A percentile compares a stretch with the other conserved stretches of the same genome.
These are phyloP conservation scores for Garrulus glandarius DNA, from an alignment of 2,797 vertebrate species.

Conservation along the genomic window DNA sequence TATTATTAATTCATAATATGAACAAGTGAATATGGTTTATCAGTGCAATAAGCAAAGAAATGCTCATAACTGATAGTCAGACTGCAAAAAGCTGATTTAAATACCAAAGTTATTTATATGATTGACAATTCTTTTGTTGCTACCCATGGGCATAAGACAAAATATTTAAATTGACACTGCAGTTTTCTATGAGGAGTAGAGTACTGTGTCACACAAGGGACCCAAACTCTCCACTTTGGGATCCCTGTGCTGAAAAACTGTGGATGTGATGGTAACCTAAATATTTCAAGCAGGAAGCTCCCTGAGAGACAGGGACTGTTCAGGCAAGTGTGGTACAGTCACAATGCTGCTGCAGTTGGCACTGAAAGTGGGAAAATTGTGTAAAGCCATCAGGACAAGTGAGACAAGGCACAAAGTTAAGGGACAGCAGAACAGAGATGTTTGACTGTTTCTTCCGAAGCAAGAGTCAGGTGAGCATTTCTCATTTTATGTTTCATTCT, in stretches of 20 bases:
- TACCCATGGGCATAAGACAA: neutral
- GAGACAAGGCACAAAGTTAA: neutral
- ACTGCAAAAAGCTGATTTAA: neutral
- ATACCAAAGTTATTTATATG: neutral
- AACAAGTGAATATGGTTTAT: neutral
- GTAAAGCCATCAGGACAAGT: neutral
- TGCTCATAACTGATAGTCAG: neutral
- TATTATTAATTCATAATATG: neutral
- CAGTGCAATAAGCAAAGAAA: neutral
- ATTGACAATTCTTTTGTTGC: neutral
- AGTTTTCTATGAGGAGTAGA: neutral
- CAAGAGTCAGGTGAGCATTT: rapidly evolving
- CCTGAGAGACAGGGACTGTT: neutral
- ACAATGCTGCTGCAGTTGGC: neutral
- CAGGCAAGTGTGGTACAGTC: neutral
- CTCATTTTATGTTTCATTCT: neutral
- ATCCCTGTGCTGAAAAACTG: neutral
- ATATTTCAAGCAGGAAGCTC: neutral
- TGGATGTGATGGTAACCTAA: neutral
- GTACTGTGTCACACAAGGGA: neutral
- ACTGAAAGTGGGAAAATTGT: neutral
- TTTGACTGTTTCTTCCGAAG: neutral
- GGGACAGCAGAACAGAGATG: neutral
- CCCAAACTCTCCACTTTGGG: neutral
- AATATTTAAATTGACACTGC: neutral